These are phyloP conservation scores for Sceloporus tristichus DNA, from an alignment of 2,113 vertebrate genomes.

Conservation along the genomic window DNA sequence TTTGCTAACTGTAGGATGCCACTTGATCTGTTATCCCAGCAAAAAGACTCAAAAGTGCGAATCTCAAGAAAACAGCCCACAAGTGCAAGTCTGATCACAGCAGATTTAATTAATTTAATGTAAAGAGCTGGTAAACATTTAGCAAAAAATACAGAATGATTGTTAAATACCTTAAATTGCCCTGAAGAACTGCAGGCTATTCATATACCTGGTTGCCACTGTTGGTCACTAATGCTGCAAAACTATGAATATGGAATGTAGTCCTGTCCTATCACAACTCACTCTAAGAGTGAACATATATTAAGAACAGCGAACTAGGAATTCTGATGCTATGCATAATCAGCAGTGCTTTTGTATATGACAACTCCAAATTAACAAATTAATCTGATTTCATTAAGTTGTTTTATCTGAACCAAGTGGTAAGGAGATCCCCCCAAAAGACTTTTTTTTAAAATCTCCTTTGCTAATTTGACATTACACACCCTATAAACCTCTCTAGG, in stretches of 20 bases:
- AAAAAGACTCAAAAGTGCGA: neutral
- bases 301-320: neutral
- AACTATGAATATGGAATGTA: neutral
- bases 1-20: neutral
- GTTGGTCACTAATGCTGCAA: neutral
- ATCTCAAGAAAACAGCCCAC: neutral
- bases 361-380: neutral
- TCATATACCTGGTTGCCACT: neutral
- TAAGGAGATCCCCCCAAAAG: neutral
- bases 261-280: neutral
- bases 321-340: neutral
- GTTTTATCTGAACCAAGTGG: too few species aligned
- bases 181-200: neutral
- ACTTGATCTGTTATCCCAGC: neutral
- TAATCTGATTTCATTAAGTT: neutral
- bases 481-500: slow-evolving; percentile 57
- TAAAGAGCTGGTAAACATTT: neutral
- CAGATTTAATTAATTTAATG: neutral
- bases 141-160: neutral
- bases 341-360: neutral
- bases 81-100: too few species aligned
- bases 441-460: neutral
- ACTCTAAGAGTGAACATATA: neutral
- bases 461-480: slow-evolving; percentile 35
- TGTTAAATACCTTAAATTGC: neutral